Base-by-base conservation (phyloP, 35 echinoderm and acorn worm species). In the Strongylocentrotus purpuratus region DNA sequence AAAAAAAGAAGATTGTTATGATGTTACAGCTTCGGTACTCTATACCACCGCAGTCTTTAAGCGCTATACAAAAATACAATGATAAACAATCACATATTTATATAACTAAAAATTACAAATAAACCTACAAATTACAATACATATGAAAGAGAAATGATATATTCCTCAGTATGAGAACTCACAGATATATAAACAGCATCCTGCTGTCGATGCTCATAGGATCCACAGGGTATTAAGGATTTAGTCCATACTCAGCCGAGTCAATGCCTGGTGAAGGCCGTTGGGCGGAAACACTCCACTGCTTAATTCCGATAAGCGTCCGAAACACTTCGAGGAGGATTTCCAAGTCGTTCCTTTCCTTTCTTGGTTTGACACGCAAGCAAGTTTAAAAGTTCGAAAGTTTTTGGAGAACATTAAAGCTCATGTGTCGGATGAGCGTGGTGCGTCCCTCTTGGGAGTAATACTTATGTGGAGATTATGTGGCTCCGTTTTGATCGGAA, bases 271-370 rank as follows among this genome's bases (percentile, higher is more conserved):
- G 65, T 78, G 65, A 78, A 78, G 65, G 65, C 65, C 25, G 65
- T 8, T 22, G 25, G 65, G 25, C 65, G 65, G 65, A 78, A 78
- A 78, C n/a, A 78, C 65, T 22, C 65, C n/a, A 28, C 15, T 78
- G 65, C 65, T 78, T 22, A 78, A 78, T 78, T 78, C 65, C 65
- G 65, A 78, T 78, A 78, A 78, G 65, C 65, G 65, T 78, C 65
- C 65, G 8, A 78, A 78, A 22, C 65, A 28, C 65, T 78, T 28
- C 65, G 25, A 55, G 65, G 22, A 28, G 65, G 65, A 78, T 78
- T 59, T 78, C 65, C 65, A 78, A 78, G 20, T 22, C 20, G 65
- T 78, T 78, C 4, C 20, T n/a, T 78, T 28, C 65, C 20, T n/a
- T 78, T 28, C 65, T n/a, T 78, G 18, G 20, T 28, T 78, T 78